Base-by-base conservation (phyloP, 1,140 invertebrate species). In the Drosophila nasuta region DNA sequence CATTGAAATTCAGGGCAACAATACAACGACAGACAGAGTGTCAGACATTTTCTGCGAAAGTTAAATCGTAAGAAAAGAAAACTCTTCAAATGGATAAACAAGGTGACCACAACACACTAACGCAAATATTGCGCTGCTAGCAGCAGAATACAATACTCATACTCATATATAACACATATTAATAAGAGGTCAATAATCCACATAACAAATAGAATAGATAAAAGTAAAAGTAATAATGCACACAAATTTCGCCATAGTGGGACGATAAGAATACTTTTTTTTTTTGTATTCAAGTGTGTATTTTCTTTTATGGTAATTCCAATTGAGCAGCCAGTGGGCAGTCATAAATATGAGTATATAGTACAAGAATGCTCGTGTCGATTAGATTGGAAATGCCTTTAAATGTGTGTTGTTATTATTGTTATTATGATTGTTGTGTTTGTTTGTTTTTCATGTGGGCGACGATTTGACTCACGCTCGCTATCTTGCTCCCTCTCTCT, bases 331-430 rank as follows among this genome's bases (percentile, higher is more conserved):
- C 41, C 49, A 67, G 41, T 43, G 54, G 69, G 5, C 56, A 38
- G 13, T 38, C 33, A 71, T 79, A 75, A 70, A 72, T 54, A 71
- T 79, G 71, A 70, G 67, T 54, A 41, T 52, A 43, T 13, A 3
- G 20, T 4, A 63, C 28, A 43, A n/a, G 64, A 81, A 68, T 80
- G 75, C 70, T 76, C 65, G 62, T 52, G 74, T 66, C 78, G 82
- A 85, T 86, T 86, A 85, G 82, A 82, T 85, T 85, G 70, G 59
- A 72, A 81, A 72, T 57, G 72, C 58, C 81, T 49, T 68, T 63
- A 43, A 78, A 72, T 75, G 54, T 35, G 51, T 60, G 56, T 33
- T 56, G 56, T 52, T 64, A 38, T 56, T 54, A 43, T 52, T 64
- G 13, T 56, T 54, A 43, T 56, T 64, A 41, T 64, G 66, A 43